phyloP scores from a whole-genome alignment of 2,113 vertebrate species.

The Coracopsis vasa region DNA sequence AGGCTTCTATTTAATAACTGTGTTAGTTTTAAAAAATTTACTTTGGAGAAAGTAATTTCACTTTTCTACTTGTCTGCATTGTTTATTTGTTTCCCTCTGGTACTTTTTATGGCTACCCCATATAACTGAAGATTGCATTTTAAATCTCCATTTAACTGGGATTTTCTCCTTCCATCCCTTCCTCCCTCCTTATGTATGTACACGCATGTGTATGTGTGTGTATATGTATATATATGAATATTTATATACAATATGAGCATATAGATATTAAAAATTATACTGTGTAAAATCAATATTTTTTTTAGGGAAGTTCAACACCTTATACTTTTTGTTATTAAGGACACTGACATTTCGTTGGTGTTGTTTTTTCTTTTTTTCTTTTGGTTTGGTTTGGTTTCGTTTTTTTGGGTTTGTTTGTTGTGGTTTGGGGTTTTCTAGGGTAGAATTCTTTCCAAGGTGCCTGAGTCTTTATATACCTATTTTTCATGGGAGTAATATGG shows the following conservation, averaged over 20 bases:
- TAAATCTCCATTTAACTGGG: neutral
- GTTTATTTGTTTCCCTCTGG: neutral
- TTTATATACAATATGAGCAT: fast-evolving
- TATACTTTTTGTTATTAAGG: neutral
- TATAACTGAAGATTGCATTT: neutral
- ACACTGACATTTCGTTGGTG: neutral
- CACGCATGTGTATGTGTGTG: fast-evolving
- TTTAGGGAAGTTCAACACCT: neutral
- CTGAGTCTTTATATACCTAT: neutral
- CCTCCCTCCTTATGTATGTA: neutral
- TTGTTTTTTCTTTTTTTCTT: neutral
- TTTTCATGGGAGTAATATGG: neutral
- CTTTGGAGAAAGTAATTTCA: neutral
- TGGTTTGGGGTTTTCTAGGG: neutral
- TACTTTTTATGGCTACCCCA: neutral
- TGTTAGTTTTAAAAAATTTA: conserved; percentile 1
- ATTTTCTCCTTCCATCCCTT: neutral
- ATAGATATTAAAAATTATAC: neutral
- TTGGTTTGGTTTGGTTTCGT: neutral
- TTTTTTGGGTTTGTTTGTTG: fast-evolving
- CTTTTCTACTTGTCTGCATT: neutral
- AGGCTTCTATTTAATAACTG: neutral
- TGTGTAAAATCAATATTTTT: neutral
- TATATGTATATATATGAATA: neutral
- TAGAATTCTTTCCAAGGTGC: neutral